Conservation (phyloP, 2,888 invertebrate genomes). For the Cremastinae sp. region DNA sequence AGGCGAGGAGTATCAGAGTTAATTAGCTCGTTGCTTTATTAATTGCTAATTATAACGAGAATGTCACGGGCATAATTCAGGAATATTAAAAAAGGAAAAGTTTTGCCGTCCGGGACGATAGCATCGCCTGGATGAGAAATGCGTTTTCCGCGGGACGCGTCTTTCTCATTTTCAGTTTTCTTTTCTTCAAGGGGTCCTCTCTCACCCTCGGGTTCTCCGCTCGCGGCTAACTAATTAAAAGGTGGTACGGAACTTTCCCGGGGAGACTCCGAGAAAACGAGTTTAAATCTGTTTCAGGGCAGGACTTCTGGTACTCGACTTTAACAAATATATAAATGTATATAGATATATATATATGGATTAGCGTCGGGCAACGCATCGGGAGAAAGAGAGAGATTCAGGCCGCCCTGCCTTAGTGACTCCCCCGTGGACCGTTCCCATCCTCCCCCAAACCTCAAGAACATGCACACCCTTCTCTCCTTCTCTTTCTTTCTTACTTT, state of each 20-base stretch:
- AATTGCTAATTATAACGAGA: no score
- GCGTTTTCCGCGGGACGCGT: no score
- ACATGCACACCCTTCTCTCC: slow-evolving; percentile 44
- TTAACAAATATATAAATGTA: slow-evolving; percentile 38
- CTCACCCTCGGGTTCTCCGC: slow-evolving; percentile 38
- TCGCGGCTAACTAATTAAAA: slow-evolving; percentile 77
- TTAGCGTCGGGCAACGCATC: neutral
- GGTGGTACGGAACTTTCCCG: slow-evolving; percentile 75
- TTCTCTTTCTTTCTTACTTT: slow-evolving; percentile 15
- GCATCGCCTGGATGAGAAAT: no score
- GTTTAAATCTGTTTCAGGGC: slow-evolving; percentile 80
- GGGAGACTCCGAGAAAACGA: slow-evolving; percentile 76
- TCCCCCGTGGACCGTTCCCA: slow-evolving; percentile 79
- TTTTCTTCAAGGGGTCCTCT: slow-evolving; percentile 3
- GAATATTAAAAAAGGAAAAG: no score
- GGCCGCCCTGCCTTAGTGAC: slow-evolving; percentile 76
- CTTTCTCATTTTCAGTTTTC: slow-evolving; percentile 10
- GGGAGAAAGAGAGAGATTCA: slow-evolving; percentile 13
- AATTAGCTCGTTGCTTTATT: no score
- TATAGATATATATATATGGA: neutral
- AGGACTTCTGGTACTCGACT: slow-evolving; percentile 69
- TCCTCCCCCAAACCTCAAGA: slow-evolving; percentile 63
- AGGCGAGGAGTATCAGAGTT: no score
- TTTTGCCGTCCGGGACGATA: no score
- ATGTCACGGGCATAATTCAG: no score